Conservation (phyloP, 2,888 invertebrate genomes). For the Lymantria dispar region DNA sequence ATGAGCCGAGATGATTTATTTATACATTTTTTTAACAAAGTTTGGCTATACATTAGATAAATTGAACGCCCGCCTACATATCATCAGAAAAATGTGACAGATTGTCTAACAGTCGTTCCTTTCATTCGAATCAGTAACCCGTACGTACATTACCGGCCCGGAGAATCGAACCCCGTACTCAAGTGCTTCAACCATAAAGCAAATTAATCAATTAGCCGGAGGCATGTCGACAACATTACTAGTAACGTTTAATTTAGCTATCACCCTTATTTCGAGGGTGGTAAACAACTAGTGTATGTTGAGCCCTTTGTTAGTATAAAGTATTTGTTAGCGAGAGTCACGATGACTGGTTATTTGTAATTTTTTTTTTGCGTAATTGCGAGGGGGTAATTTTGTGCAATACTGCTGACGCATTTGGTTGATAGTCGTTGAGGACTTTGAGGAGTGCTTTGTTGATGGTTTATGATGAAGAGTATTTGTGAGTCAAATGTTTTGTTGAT, state of each 20-base stretch:
- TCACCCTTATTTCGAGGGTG: slow-evolving; percentile 52
- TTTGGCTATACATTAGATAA: slow-evolving; percentile 45
- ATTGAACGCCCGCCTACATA: slow-evolving; percentile 35
- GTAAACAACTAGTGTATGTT: slow-evolving; percentile 39
- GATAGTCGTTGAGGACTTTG: slow-evolving; percentile 60
- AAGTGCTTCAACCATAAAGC: slow-evolving; percentile 79
- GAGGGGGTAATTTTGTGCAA: slow-evolving; percentile 60
- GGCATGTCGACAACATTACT: slow-evolving; percentile 80
- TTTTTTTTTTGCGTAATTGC: slow-evolving; percentile 45
- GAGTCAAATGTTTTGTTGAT: slow-evolving; percentile 30
- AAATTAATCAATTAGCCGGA: slow-evolving; percentile 82
- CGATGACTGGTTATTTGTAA: slow-evolving; percentile 32
- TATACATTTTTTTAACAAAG: no score
- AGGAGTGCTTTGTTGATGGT: slow-evolving; percentile 66
- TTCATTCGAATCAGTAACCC: slow-evolving; percentile 65
- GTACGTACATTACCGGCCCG: slow-evolving; percentile 62
- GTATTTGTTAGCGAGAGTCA: slow-evolving; percentile 34
- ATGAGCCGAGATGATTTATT: no score
- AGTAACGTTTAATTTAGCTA: slow-evolving; percentile 75
- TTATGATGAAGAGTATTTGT: slow-evolving; percentile 62
- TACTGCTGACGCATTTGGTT: slow-evolving; percentile 77
- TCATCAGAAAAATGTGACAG: slow-evolving; percentile 72
- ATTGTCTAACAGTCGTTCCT: slow-evolving; percentile 72
- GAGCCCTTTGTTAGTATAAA: slow-evolving; percentile 25
- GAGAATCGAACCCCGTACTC: slow-evolving; percentile 70